A percentile compares a stretch with the other conserved stretches of the same genome.
Conservation (phyloP, 2,113 vertebrate species). For the Mungos mungo region DNA sequence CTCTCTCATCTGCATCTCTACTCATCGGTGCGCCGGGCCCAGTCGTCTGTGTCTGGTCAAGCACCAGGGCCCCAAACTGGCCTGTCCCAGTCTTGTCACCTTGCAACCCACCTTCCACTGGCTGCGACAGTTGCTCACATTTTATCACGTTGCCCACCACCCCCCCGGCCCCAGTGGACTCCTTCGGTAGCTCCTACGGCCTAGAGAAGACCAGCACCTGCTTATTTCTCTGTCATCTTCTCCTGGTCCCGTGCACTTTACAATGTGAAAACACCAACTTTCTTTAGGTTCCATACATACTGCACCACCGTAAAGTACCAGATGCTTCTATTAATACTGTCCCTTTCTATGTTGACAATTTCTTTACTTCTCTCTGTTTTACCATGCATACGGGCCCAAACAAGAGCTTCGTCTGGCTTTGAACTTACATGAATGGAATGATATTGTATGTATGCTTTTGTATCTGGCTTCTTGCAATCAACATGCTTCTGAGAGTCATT, state of each 20-base stretch:
- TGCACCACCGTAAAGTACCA: background rate
- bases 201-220: background rate
- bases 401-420: background rate
- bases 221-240: background rate
- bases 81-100: background rate
- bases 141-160: background rate
- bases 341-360: background rate
- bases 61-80: background rate
- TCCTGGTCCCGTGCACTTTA: background rate
- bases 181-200: background rate
- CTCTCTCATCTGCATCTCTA: background rate
- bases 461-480: background rate
- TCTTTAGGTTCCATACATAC: background rate
- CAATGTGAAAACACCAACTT: background rate
- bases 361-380: background rate
- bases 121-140: background rate
- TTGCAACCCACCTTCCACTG: background rate
- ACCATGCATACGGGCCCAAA: background rate
- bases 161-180: background rate
- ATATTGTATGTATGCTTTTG: background rate
- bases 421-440: background rate
- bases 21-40: background rate
- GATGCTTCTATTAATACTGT: background rate
- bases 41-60: background rate
- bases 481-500: background rate